Percentiles rank a stretch among this genome's conserved stretches.
Evolutionary conservation across 2,113 vertebrate genomes (phyloP).

Genomic region (Cyprinodon variegatus): DNA sequence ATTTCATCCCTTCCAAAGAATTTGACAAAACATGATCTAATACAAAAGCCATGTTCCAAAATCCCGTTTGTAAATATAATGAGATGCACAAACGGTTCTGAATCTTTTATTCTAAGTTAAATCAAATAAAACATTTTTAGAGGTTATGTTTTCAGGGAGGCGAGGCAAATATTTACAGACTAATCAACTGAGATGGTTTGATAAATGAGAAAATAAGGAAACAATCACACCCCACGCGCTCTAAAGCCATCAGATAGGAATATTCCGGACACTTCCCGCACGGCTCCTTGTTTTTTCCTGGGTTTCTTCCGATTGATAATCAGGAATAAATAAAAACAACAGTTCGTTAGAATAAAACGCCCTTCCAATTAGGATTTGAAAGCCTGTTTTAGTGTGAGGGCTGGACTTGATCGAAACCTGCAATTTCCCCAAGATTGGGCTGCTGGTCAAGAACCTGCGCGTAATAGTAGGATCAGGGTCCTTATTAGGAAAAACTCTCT

Average conservation of each 20-base stretch:
- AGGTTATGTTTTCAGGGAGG: too few species aligned
- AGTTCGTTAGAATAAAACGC: conserved; percentile 6
- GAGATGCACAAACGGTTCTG: too few species aligned
- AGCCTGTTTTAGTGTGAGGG: not conserved
- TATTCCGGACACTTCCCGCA: conserved; percentile 28
- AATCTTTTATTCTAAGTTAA: too few species aligned
- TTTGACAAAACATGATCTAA: too few species aligned
- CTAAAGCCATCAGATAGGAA: conserved; percentile 16
- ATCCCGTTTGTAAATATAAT: too few species aligned
- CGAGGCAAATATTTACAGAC: conserved; percentile 1
- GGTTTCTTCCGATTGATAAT: conserved; percentile 36
- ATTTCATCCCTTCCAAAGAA: too few species aligned
- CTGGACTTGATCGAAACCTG: not conserved
- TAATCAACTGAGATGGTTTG: conserved; percentile 16
- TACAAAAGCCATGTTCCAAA: too few species aligned
- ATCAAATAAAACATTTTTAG: too few species aligned
- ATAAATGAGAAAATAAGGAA: conserved; percentile 21
- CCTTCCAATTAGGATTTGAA: not conserved
- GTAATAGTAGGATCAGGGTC: conserved; percentile 47
- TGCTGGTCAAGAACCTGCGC: conserved; percentile 31
- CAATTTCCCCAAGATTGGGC: not conserved
- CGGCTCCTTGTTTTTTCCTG: conserved; percentile 4
- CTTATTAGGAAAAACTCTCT: conserved; percentile 17
- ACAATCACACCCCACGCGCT: conserved; percentile 11
- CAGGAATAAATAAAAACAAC: conserved; percentile 22